Evolutionary conservation across 1,140 invertebrate species (phyloP).

Genomic region (Heliconius himera): DNA sequence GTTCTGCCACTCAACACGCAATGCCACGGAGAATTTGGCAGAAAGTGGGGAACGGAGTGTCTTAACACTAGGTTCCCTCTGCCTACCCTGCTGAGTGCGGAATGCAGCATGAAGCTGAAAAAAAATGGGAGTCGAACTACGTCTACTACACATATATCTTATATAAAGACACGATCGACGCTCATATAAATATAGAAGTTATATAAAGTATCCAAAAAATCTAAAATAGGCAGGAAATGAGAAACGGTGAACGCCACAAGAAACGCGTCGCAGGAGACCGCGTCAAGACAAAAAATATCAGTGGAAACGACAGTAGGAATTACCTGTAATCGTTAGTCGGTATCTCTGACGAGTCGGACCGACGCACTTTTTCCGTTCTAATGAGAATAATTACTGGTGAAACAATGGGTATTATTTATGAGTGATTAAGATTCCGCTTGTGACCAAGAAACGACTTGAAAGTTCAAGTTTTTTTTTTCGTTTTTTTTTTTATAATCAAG

Average conservation of each 20-base stretch:
- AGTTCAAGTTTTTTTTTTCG: not conserved
- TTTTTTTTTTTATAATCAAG: not conserved
- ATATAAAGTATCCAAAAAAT: too few species aligned
- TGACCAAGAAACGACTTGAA: constrained; percentile 4
- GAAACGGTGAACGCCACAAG: constrained; percentile 3
- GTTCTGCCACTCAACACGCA: too few species aligned
- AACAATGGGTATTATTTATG: constrained; percentile 38
- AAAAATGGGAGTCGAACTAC: too few species aligned
- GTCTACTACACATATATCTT: too few species aligned
- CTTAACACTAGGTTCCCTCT: too few species aligned
- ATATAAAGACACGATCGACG: too few species aligned
- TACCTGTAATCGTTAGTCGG: constrained; percentile 16
- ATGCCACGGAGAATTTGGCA: too few species aligned
- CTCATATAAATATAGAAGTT: too few species aligned
- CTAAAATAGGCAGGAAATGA: not conserved
- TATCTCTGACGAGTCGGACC: constrained; percentile 12
- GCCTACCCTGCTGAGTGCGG: too few species aligned
- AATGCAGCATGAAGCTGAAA: too few species aligned
- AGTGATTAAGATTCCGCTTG: constrained; percentile 15
- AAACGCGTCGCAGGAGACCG: not conserved
- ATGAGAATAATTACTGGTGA: constrained; percentile 26
- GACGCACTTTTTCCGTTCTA: constrained; percentile 32
- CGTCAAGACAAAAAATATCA: not conserved
- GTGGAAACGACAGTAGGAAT: constrained; percentile 9
- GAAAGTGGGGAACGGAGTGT: too few species aligned